phyloP scores from a whole-genome alignment of 2,113 vertebrate species.

The Acanthochromis polyacanthus region DNA sequence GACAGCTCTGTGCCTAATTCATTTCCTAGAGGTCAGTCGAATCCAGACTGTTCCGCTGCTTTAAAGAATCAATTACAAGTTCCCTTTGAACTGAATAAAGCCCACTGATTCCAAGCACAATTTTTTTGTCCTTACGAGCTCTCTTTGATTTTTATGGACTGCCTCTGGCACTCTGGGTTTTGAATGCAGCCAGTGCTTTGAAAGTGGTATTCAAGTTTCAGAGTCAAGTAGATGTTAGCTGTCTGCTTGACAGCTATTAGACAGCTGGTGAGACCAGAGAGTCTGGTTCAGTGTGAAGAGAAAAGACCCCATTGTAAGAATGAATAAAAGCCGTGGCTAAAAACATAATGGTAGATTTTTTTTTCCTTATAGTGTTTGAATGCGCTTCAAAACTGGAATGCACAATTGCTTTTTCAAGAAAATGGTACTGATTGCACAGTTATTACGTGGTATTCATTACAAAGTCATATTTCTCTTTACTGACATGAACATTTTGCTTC shows the following conservation, averaged over 20 bases:
- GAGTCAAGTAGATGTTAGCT: conserved; percentile 61
- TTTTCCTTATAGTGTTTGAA: neutral
- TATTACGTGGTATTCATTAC: neutral
- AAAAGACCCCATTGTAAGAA: conserved; percentile 52
- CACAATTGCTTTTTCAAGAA: neutral
- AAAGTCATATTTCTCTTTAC: no score
- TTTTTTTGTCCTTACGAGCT: conserved; percentile 39
- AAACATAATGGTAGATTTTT: conserved; percentile 5
- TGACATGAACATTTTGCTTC: no score
- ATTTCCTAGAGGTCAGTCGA: conserved; percentile 51
- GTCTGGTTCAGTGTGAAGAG: conserved; percentile 17
- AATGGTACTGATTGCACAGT: neutral
- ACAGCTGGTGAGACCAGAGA: conserved; percentile 53
- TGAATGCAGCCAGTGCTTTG: conserved; percentile 63
- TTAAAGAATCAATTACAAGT: conserved; percentile 58
- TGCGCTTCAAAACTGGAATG: conserved; percentile 11
- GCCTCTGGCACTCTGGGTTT: conserved; percentile 61
- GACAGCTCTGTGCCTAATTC: conserved; percentile 34
- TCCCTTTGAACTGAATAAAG: conserved; percentile 46
- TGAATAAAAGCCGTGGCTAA: conserved; percentile 3
- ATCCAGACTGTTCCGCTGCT: conserved; percentile 24
- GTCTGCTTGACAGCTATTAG: conserved; percentile 66
- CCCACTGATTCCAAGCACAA: conserved; percentile 34
- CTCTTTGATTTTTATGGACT: conserved; percentile 67
- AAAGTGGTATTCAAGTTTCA: conserved; percentile 64